These are phyloP conservation scores for Dipodomys ordii DNA, from an alignment of 2,113 vertebrate genomes.

Conservation along the genomic window DNA sequence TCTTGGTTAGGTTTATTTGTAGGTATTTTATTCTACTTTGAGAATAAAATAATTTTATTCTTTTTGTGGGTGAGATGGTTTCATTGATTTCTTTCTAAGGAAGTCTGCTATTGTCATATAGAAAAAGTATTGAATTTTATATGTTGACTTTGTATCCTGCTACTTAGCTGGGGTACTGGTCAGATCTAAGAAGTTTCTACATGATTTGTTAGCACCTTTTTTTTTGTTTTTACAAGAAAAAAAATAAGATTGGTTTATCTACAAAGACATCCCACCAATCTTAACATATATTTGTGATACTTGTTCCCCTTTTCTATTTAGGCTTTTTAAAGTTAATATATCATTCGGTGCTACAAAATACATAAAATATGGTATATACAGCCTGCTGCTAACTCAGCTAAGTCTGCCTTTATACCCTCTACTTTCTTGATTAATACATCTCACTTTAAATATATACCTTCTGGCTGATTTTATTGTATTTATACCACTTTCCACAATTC, in stretches of 20 bases:
- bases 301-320: not conserved
- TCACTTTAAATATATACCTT: conserved; percentile 4
- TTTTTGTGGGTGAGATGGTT: not conserved
- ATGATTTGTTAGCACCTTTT: not conserved
- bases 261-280: not conserved
- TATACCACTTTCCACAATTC: not conserved
- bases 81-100: not conserved
- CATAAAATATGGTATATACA: not conserved
- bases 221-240: too few relatives aligned
- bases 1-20: not conserved
- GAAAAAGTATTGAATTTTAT: not conserved
- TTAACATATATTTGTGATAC: not conserved
- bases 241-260: not conserved
- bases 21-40: not conserved
- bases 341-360: not conserved
- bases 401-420: not conserved
- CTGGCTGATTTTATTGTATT: not conserved
- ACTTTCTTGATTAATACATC: not conserved
- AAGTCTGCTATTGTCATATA: not conserved
- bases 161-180: not conserved
- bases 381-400: not conserved
- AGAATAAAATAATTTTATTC: too few relatives aligned
- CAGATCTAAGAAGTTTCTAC: not conserved
- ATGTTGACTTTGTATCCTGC: not conserved
- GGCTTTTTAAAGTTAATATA: not conserved